A percentile compares a stretch with the other conserved stretches of the same genome.
Conservation (phyloP, 2,888 invertebrate genomes). For the Panzeria rudis region DNA sequence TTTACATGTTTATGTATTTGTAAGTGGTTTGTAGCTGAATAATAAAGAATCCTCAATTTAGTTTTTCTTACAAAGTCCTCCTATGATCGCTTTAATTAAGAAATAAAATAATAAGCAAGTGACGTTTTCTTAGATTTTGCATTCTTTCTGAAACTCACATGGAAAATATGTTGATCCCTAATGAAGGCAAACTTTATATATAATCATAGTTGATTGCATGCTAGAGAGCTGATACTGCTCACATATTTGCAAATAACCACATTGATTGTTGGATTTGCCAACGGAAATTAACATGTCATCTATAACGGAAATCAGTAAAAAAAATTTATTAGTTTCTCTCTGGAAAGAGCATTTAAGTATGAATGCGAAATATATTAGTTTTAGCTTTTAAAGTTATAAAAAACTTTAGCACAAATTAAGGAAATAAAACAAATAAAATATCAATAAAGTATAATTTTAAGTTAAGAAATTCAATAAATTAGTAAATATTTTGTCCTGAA, state of each 20-base stretch:
- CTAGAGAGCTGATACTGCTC: neutral
- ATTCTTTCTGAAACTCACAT: too few species aligned
- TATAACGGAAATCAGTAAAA: constrained; percentile 64
- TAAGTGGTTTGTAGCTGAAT: constrained; percentile 1
- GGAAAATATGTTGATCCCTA: neutral
- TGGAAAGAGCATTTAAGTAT: neutral
- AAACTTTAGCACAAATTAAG: neutral
- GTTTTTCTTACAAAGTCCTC: neutral
- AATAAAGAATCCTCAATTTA: neutral
- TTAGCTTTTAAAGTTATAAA: neutral
- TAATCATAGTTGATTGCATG: constrained; percentile 10
- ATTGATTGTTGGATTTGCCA: constrained; percentile 44
- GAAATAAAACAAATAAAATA: too few species aligned
- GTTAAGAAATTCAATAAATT: too few species aligned
- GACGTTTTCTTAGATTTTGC: neutral
- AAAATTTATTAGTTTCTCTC: constrained; percentile 37
- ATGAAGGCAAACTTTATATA: neutral
- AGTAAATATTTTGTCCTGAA: too few species aligned
- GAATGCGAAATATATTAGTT: neutral
- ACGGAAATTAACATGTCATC: constrained; percentile 66
- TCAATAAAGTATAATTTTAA: too few species aligned
- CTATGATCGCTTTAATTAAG: neutral
- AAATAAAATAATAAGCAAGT: neutral
- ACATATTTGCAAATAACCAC: constrained; percentile 8
- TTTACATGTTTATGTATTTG: neutral